phyloP scores from a whole-genome alignment of 2,113 vertebrate species.

The Pipra filicauda region DNA sequence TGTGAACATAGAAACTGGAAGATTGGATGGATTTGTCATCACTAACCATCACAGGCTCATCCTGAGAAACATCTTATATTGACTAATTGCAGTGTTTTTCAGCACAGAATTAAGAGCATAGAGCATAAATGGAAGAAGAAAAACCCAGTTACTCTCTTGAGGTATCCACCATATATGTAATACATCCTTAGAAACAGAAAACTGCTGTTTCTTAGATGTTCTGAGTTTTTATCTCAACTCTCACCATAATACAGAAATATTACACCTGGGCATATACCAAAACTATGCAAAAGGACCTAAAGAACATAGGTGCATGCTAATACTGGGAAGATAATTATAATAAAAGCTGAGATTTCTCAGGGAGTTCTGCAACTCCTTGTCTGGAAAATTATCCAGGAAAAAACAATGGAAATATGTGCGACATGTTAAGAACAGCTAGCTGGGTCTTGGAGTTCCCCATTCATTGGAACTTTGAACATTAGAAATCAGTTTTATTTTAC shows the following conservation, averaged over 20 bases:
- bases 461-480: neutral
- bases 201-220: neutral
- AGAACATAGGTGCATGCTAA: neutral
- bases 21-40: neutral
- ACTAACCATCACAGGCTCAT: neutral
- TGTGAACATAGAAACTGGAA: neutral
- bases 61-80: neutral
- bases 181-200: neutral
- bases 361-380: neutral
- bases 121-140: neutral
- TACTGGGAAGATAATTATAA: neutral
- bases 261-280: neutral
- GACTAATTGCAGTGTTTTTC: neutral
- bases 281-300: neutral
- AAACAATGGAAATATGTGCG: neutral
- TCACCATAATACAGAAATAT: neutral
- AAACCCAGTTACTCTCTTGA: neutral
- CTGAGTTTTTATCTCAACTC: neutral
- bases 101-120: neutral
- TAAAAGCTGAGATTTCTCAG: neutral
- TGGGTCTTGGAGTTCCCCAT: neutral
- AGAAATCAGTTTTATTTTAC: constrained; percentile 14
- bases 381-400: neutral
- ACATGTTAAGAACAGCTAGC: neutral
- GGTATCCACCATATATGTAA: neutral